A percentile compares a stretch with the other conserved stretches of the same genome.
phyloP scores from a whole-genome alignment of 1,140 invertebrate genomes.

The Aethina tumida region DNA sequence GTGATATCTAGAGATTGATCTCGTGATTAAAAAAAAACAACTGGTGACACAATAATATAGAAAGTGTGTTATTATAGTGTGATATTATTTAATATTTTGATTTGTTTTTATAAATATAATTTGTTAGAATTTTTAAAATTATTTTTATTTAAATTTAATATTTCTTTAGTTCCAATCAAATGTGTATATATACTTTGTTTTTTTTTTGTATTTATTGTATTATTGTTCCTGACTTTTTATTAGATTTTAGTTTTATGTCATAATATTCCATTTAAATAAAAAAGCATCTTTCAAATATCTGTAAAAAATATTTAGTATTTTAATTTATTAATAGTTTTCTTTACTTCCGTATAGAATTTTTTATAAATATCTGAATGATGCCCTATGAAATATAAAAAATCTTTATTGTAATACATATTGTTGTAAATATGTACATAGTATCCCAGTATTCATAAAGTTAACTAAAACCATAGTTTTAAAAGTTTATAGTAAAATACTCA shows the following conservation, averaged over 20 bases:
- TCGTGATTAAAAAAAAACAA: constrained; percentile 30
- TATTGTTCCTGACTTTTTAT: constrained; percentile 33
- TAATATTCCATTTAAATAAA: constrained; percentile 7
- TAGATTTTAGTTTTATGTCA: constrained; percentile 19
- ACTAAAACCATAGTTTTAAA: constrained; percentile 4
- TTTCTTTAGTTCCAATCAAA: constrained; percentile 22
- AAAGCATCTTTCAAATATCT: constrained; percentile 11
- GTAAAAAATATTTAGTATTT: constrained; percentile 15
- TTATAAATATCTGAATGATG: constrained; percentile 2
- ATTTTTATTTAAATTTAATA: constrained; percentile 30
- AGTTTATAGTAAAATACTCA: constrained; percentile 9
- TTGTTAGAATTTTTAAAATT: constrained; percentile 32
- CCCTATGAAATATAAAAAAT: constrained; percentile 7
- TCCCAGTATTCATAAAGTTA: not conserved
- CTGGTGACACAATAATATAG: constrained; percentile 27
- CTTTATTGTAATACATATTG: constrained; percentile 15
- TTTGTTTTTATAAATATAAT: constrained; percentile 31
- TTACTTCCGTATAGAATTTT: constrained; percentile 8
- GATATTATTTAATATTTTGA: constrained; percentile 36
- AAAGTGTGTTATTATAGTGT: constrained; percentile 31
- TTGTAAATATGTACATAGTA: constrained; percentile 31
- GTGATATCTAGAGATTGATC: constrained; percentile 26
- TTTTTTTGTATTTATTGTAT: constrained; percentile 34
- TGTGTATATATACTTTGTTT: constrained; percentile 30
- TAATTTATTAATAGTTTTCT: constrained; percentile 17